Conservation (phyloP, 1,140 invertebrate species). For the Araneus ventricosus region DNA sequence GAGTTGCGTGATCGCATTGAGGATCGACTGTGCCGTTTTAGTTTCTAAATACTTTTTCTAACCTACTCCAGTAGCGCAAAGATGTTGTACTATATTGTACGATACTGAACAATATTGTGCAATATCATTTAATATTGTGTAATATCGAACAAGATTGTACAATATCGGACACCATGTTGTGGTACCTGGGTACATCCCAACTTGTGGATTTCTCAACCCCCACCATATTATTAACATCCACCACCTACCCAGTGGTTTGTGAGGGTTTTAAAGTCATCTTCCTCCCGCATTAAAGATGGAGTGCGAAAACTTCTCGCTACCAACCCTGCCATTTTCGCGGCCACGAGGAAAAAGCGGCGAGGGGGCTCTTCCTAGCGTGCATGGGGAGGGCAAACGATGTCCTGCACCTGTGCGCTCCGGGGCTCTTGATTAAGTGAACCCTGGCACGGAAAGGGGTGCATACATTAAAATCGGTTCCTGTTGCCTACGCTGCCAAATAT, state of each 20-base stretch:
- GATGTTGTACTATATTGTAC: too few relatives aligned
- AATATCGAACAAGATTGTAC: too few relatives aligned
- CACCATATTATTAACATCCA: neutral
- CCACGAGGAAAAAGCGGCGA: neutral
- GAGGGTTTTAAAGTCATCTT: neutral
- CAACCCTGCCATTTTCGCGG: neutral
- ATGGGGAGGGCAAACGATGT: neutral
- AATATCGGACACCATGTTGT: too few relatives aligned
- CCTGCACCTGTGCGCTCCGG: slow-evolving; percentile 29
- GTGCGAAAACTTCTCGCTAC: neutral
- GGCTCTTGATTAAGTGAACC: slow-evolving; percentile 43
- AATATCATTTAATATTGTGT: too few relatives aligned
- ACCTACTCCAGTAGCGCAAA: too few relatives aligned
- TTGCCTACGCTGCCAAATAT: slow-evolving; percentile 12
- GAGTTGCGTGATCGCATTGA: too few relatives aligned
- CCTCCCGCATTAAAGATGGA: neutral
- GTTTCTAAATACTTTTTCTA: too few relatives aligned
- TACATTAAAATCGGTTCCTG: slow-evolving; percentile 50
- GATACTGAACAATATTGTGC: too few relatives aligned
- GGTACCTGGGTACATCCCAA: too few relatives aligned
- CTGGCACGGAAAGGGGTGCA: slow-evolving; percentile 48
- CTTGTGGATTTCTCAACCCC: neutral
- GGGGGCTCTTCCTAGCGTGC: neutral
- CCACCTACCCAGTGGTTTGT: neutral
- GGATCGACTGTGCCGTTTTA: too few relatives aligned